Evolutionary conservation across 1,140 invertebrate genomes (phyloP).

Genomic region (Lerema accius): DNA sequence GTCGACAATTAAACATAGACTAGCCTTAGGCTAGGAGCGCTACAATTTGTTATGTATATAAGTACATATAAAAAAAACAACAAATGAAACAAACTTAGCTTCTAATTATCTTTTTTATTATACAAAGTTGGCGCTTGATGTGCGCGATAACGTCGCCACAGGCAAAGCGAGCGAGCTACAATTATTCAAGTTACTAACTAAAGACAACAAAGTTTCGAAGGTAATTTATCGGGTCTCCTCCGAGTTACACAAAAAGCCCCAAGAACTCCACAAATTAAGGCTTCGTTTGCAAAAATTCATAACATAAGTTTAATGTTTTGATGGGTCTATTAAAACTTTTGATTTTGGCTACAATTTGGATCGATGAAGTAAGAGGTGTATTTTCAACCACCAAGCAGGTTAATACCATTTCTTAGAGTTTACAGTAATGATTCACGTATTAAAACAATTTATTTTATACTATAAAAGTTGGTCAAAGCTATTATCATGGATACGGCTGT

Average conservation of each 20-base stretch:
- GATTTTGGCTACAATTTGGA: background rate
- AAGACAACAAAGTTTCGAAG: constrained; percentile 14
- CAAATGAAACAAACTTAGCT: background rate
- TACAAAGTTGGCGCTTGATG: constrained; percentile 9
- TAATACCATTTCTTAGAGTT: too few species aligned
- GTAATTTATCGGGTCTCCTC: constrained; percentile 21
- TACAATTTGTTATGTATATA: constrained; percentile 12
- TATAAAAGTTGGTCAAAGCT: too few species aligned
- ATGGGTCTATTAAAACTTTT: background rate
- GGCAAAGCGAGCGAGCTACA: constrained; percentile 5
- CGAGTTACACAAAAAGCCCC: constrained; percentile 12
- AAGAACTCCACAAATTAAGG: constrained; percentile 10
- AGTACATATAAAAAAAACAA: constrained; percentile 1
- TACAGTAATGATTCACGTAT: too few species aligned
- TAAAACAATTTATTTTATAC: too few species aligned
- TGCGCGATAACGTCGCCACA: constrained; percentile 12
- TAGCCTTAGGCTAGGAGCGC: background rate
- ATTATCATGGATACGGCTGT: too few species aligned
- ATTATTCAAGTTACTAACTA: constrained; percentile 3
- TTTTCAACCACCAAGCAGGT: too few species aligned
- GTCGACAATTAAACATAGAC: too few species aligned
- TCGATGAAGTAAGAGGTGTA: too few species aligned
- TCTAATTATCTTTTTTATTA: constrained; percentile 12
- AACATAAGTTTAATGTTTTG: background rate
- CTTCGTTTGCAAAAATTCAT: background rate